Evolutionary conservation across 2,888 invertebrate genomes (phyloP), one percentile per base, ranked within the genome.

Genomic region (Craniophora ligustri): DNA sequence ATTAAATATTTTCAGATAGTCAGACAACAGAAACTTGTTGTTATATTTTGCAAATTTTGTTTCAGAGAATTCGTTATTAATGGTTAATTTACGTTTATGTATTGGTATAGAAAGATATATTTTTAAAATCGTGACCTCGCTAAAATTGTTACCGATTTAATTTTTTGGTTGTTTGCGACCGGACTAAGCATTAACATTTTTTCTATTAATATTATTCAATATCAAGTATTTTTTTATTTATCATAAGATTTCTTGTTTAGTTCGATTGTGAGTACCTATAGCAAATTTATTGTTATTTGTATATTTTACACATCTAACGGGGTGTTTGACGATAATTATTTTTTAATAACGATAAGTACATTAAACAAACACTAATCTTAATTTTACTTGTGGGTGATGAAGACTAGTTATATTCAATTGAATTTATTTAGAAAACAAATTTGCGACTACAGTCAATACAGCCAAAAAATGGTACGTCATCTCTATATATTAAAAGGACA

Each of bases 131-230:
- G 41, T 64, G 56, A 58, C 74, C 75, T 77, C 71, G 65, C 73
- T 49, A 66, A 76, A 77, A 73, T 69, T 78, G 78, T 82, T 82
- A 81, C 78, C 77, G 66, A 63, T 59, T 63, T 55, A 44, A 16
- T 0, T n/a, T 57, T 56, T 63, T 57, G 51, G 53, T 63, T 63
- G 50, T 45, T 26, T 41, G 39, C 63, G 70, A 61, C 73, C 73
- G 68, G 68, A 55, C 42, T 50, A 11, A 23, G 45, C 47, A 30
- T 31, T 11, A 35, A 40, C 38, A 8, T 21, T 8, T n/a, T n/a
- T 10, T 26, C n/a, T n/a, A n/a, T n/a, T n/a, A 26, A n/a, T 26
- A 26, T n/a, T n/a, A n/a, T n/a, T n/a, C n/a, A 2, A 26, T 26
- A 26, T 26, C 26, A 26, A 3, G n/a, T 26, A 1, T 26, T n/a